phyloP scores from a whole-genome alignment of 2,888 invertebrate genomes.

The Galerucella pusilla region DNA sequence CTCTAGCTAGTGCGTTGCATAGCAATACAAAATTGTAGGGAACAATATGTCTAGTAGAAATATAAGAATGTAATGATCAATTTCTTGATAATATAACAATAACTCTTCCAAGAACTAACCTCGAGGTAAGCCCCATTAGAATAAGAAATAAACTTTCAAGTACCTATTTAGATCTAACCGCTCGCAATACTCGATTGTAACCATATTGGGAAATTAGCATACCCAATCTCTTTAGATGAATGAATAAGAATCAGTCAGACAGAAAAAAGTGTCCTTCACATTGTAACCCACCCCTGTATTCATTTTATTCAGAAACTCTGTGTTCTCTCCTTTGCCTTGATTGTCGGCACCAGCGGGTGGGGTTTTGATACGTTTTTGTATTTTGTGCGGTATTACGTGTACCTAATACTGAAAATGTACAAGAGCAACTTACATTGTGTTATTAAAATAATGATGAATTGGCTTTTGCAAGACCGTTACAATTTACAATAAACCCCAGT shows the following conservation, averaged over 20 bases:
- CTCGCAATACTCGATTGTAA: constrained; percentile 11
- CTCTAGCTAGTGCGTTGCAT: too few relatives aligned
- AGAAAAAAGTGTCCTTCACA: constrained; percentile 49
- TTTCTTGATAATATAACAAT: background rate
- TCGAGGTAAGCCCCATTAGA: background rate
- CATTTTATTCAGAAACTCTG: constrained; percentile 39
- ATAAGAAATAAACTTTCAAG: background rate
- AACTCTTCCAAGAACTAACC: background rate
- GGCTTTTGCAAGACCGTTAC: background rate
- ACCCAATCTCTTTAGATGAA: constrained; percentile 21
- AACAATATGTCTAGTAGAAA: too few relatives aligned
- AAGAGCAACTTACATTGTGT: constrained; percentile 10
- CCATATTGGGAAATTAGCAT: constrained; percentile 38
- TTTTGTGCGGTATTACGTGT: constrained; percentile 5
- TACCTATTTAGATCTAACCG: constrained; percentile 2
- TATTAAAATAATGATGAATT: background rate
- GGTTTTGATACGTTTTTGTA: constrained; percentile 38
- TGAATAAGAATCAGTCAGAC: constrained; percentile 44
- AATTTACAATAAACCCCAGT: background rate
- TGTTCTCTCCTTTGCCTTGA: constrained; percentile 30
- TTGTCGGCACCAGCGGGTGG: constrained; percentile 40
- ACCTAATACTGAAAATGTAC: background rate
- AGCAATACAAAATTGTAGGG: too few relatives aligned
- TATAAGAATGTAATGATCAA: too few relatives aligned
- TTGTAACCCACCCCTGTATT: constrained; percentile 45